phyloP scores from a whole-genome alignment of 2,797 vertebrate genomes.

The Chaetophractus vellerosus region DNA sequence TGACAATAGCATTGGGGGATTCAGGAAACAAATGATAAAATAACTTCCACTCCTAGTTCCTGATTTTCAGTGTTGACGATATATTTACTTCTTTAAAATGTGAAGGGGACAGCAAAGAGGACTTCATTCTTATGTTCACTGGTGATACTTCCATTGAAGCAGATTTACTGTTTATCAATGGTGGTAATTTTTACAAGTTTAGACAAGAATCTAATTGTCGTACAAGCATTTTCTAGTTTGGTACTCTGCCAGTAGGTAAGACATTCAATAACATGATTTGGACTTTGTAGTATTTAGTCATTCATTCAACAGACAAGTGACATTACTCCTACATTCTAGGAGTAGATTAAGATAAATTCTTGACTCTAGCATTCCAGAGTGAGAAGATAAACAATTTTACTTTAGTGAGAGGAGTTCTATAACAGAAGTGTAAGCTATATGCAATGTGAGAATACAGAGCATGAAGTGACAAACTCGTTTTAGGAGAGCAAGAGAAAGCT shows the following conservation, averaged over 20 bases:
- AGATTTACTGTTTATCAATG: neutral
- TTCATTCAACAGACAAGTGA: neutral
- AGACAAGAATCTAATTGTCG: neutral
- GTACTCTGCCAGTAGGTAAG: neutral
- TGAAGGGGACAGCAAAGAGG: neutral
- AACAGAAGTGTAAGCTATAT: neutral
- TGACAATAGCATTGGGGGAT: neutral
- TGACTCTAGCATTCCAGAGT: neutral
- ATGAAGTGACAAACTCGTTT: neutral
- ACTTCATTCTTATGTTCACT: neutral
- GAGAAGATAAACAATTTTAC: neutral
- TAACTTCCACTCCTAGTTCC: neutral
- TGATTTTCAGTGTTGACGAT: neutral
- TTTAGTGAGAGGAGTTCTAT: neutral
- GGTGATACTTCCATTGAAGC: neutral
- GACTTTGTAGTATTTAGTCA: neutral
- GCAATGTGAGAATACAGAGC: neutral
- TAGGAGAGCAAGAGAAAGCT: neutral
- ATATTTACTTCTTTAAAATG: neutral
- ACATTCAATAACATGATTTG: neutral
- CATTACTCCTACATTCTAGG: neutral
- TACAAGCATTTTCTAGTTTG: neutral
- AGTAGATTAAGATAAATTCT: neutral
- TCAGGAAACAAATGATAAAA: neutral
- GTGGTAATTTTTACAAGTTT: constrained; percentile 48